Evolutionary conservation across 2,113 vertebrate genomes (phyloP).

Genomic region (Triplophysa rosa): DNA sequence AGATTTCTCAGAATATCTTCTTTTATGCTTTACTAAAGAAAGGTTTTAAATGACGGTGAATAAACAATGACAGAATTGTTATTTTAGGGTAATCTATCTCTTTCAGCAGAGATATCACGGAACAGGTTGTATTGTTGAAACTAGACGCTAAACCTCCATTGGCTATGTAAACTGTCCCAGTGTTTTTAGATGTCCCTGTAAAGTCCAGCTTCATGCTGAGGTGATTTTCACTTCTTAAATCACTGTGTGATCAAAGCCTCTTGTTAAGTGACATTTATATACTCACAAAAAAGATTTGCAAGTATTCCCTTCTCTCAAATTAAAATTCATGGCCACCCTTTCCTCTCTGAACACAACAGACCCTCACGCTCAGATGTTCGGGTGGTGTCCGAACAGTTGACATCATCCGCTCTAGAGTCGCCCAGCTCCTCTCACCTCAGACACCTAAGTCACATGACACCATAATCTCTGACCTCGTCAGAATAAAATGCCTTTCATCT

Average conservation of each 20-base stretch:
- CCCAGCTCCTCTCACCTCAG: not conserved
- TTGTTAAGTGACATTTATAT: slow-evolving; percentile 11
- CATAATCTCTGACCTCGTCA: slow-evolving; percentile 40
- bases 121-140: not conserved
- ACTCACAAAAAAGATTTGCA: slow-evolving; percentile 6
- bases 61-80: too few species aligned
- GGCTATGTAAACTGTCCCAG: not conserved
- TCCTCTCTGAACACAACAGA: not conserved
- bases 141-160: not conserved
- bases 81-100: too few species aligned
- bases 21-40: too few species aligned
- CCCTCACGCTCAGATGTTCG: not conserved
- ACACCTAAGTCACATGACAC: slow-evolving; percentile 22
- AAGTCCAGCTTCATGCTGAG: slow-evolving; percentile 23
- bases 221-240: slow-evolving; percentile 37
- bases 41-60: too few species aligned
- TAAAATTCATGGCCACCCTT: not conserved
- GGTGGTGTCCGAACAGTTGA: slow-evolving; percentile 8
- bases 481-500: slow-evolving; percentile 45
- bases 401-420: not conserved
- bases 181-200: slow-evolving; percentile 1
- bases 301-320: not conserved
- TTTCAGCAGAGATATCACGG: not conserved
- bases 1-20: too few species aligned
- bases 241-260: slow-evolving; percentile 13